Base-by-base conservation (phyloP, 2,113 vertebrate species). In the Labeo catla region DNA sequence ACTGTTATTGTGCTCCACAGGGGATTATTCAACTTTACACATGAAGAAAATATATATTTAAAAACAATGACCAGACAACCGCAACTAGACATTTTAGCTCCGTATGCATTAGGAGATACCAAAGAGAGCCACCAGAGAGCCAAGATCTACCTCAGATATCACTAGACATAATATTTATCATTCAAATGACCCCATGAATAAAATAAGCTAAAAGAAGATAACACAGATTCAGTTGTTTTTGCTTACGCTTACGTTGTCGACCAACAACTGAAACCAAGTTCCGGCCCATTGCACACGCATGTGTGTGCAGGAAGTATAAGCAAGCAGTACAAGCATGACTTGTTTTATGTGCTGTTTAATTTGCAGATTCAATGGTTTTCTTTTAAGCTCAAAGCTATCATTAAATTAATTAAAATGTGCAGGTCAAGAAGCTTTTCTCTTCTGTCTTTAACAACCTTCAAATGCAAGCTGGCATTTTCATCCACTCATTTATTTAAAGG, bases 201-300 rank as follows among this genome's bases (percentile, higher is more conserved):
- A 39, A 28, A 87, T 89, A 84, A 90, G 86, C 52, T 59, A 34
- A 85, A 80, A 66, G 11, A 66, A 85, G 86, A 70, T 73, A 47
- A 61, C 45, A 61, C 63, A 36, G 54, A 43, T 61, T 36, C 74
- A 76, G 85, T 87, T 86, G 89, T 54, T 73, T 86, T 84, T 85
- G 21, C 78, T 34, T 81, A 86, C 84, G 79, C 63, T n/a, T n/a
- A n/a, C n/a, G n/a, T n/a, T 49, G 39, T 65, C 4, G 8, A 65
- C 12, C 6, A 23, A 47, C 7, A 59, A 79, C 3, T 13, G 77
- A 79, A 61, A 36, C 52, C 11, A 15, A 76, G 57, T 9, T 73
- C 7, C 34, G 8, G 6, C 8, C 36, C 36, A 80, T 11, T 23
- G 4, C 45, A 11, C 19, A 80, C 61, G 8, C 57, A 80, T 36